Evolutionary conservation across 2,888 invertebrate species (phyloP), one percentile per base, ranked within the genome.

Genomic region (Vesta saturnalis): DNA sequence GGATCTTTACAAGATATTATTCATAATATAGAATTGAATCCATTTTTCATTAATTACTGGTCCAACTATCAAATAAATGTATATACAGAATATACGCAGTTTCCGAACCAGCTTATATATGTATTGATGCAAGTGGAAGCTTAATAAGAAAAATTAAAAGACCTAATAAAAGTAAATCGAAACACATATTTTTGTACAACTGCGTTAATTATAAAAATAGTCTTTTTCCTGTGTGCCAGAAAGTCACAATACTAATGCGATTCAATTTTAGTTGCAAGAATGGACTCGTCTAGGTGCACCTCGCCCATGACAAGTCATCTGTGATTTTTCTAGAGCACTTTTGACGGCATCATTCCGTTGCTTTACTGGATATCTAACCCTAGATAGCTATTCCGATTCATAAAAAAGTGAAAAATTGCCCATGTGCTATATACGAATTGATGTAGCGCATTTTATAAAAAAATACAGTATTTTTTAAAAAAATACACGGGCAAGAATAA

Each of bases 261-360:
- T 60, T 16, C 60, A 59, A 8, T 52, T 14, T 60, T 65, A 60
- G 65, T 16, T 65, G 12, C 39, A 21, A 12, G 65, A 65, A 60
- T 65, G 65, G 65, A 30, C 39, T 8, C 47, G 60, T 12, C 43
- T 30, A 4, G 65, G 60, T 19, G 60, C 60, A 21, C 60, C 60
- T 14, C 8, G n/a, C 12, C n/a, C n/a, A n/a, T n/a, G n/a, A n/a
- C n/a, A n/a, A n/a, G n/a, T n/a, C n/a, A n/a, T n/a, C n/a, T n/a
- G n/a, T n/a, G n/a, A n/a, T n/a, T n/a, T n/a, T n/a, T n/a, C n/a
- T n/a, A n/a, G n/a, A 30, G 30, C 30, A 30, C 30, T 30, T 4
- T 30, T 30, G 10, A 30, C 30, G 10, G 30, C 30, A 30, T 4
- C 30, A 6, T 6, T 30, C 30, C 30, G 30, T 30, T 30, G 30